Evolutionary conservation across 2,888 invertebrate species (phyloP).

Genomic region (Asteroscopus sphinx): DNA sequence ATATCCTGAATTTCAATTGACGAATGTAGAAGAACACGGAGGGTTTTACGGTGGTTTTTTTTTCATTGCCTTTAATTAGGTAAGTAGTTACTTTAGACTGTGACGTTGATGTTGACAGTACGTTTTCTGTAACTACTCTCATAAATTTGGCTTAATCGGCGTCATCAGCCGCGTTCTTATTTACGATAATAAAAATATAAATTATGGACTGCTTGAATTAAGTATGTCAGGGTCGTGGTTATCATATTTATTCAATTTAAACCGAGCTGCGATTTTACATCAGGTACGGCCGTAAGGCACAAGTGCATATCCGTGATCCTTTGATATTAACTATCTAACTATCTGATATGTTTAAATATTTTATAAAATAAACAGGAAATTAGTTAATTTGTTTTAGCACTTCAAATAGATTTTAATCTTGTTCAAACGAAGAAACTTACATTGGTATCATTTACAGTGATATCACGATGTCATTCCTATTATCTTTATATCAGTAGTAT

Average conservation of each 20-base stretch:
- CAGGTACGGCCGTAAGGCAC: background rate
- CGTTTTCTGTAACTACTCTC: slow-evolving; percentile 23
- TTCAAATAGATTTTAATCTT: slow-evolving; percentile 10
- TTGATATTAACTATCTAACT: slow-evolving; percentile 12
- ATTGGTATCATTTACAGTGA: background rate
- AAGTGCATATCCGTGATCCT: slow-evolving; percentile 12
- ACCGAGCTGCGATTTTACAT: slow-evolving; percentile 4
- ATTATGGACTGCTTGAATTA: slow-evolving; percentile 22
- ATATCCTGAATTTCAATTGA: slow-evolving; percentile 5
- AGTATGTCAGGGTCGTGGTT: slow-evolving; percentile 47
- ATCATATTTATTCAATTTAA: slow-evolving; percentile 27
- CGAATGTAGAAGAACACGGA: background rate
- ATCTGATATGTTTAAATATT: background rate
- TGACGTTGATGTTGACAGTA: slow-evolving; percentile 25
- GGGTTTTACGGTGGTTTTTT: slow-evolving; percentile 11
- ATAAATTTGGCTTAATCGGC: slow-evolving; percentile 35
- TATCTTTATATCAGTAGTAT: slow-evolving; percentile 17
- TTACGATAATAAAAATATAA: slow-evolving; percentile 40
- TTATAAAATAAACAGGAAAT: background rate
- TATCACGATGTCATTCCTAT: slow-evolving; percentile 6
- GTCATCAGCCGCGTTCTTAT: slow-evolving; percentile 39
- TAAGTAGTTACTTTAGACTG: slow-evolving; percentile 24
- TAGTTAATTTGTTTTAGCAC: slow-evolving; percentile 1
- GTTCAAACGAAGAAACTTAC: slow-evolving; percentile 14
- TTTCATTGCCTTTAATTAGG: slow-evolving; percentile 18